A percentile compares a stretch with the other conserved stretches of the same genome.
Evolutionary conservation across 2,888 invertebrate species (phyloP).

Genomic region (Aelia acuminata): DNA sequence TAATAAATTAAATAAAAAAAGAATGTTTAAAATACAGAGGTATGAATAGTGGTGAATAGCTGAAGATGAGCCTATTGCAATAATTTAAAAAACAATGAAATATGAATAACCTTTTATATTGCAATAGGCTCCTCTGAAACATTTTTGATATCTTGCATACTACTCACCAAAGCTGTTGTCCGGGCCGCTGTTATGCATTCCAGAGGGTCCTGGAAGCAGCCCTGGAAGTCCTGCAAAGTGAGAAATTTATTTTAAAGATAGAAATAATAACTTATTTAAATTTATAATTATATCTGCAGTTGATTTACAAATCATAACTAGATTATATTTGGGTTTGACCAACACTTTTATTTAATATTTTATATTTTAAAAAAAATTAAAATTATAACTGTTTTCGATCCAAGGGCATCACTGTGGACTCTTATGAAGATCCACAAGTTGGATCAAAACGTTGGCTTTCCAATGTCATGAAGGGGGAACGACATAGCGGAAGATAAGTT

Average conservation of each 20-base stretch:
- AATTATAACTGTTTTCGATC: too few relatives aligned
- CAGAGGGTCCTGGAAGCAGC: constrained; percentile 88
- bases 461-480: too few relatives aligned
- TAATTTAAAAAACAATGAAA: background rate
- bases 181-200: constrained; percentile 81
- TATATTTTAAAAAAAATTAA: too few relatives aligned
- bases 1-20: background rate
- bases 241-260: constrained; percentile 15
- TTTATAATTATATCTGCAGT: background rate
- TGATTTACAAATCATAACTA: constrained; percentile 50
- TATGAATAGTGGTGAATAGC: constrained; percentile 47
- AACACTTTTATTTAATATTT: too few relatives aligned
- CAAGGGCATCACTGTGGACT: too few relatives aligned
- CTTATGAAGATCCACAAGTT: too few relatives aligned
- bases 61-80: constrained; percentile 44
- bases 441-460: too few relatives aligned
- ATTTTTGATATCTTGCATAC: background rate
- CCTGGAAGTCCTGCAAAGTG: constrained; percentile 75
- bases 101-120: constrained; percentile 1
- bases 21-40: background rate
- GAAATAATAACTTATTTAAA: constrained; percentile 22
- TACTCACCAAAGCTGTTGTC: constrained; percentile 79
- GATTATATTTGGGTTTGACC: too few relatives aligned
- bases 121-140: constrained; percentile 44
- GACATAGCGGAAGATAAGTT: too few relatives aligned